Conservation (phyloP, 2,797 vertebrate species). For the Phoeniculus purpureus region DNA sequence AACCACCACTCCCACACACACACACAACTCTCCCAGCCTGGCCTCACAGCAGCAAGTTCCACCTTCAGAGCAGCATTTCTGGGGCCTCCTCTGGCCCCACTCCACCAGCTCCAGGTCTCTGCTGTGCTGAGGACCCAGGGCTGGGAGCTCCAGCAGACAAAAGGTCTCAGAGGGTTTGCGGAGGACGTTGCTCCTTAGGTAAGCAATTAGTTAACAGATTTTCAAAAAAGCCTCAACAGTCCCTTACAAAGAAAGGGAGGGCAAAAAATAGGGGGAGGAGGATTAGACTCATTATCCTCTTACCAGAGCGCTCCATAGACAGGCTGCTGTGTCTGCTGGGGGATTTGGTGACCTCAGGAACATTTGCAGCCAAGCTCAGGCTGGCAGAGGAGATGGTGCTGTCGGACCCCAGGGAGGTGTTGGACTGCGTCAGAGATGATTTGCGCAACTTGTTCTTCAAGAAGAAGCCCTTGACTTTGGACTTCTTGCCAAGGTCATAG, state of each 20-base stretch:
- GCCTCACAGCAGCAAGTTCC: too few relatives aligned
- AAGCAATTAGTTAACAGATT: not conserved
- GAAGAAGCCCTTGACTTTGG: constrained; percentile 93
- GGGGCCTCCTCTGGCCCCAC: too few relatives aligned
- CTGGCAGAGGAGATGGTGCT: constrained; percentile 95
- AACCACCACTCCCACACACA: too few relatives aligned
- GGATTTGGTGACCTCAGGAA: constrained; percentile 83
- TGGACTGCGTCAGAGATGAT: constrained; percentile 92
- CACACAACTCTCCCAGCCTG: too few relatives aligned
- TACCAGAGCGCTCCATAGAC: constrained; percentile 88
- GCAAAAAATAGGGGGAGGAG: rapidly evolving
- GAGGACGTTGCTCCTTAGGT: not conserved
- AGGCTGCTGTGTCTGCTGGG: constrained; percentile 88
- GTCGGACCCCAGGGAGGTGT: constrained; percentile 92
- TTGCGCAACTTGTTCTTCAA: constrained; percentile 88
- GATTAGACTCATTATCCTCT: constrained; percentile 30
- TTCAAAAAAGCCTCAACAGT: not conserved
- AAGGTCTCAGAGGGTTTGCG: rapidly evolving
- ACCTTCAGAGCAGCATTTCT: too few relatives aligned
- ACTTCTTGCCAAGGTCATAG: constrained; percentile 82
- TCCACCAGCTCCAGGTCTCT: too few relatives aligned
- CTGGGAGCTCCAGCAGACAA: not conserved
- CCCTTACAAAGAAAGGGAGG: not conserved
- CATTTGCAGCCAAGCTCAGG: constrained; percentile 83
- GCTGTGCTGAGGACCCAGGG: too few relatives aligned